Evolutionary conservation across 1,140 invertebrate species (phyloP).

Genomic region (Formica selysi): DNA sequence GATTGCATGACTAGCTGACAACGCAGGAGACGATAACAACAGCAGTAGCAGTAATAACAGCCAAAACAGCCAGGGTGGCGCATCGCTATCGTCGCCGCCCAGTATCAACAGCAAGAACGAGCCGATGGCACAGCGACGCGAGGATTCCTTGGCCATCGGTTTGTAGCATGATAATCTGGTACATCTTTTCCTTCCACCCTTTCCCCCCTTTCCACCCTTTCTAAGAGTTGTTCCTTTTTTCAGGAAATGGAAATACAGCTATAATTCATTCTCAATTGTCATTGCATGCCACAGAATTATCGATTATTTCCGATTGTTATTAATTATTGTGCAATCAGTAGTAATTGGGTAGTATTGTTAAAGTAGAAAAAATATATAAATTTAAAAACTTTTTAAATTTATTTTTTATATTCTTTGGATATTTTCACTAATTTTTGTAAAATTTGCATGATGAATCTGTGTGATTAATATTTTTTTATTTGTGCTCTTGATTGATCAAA

Average conservation of each 20-base stretch:
- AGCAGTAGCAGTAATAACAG: slow-evolving; percentile 82
- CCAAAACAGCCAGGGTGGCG: slow-evolving; percentile 84
- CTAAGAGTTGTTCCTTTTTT: background rate
- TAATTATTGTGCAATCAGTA: background rate
- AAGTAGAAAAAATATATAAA: background rate
- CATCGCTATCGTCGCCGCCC: slow-evolving; percentile 79
- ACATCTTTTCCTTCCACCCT: slow-evolving; percentile 28
- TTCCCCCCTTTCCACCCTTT: background rate
- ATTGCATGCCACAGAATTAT: background rate
- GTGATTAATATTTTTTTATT: background rate
- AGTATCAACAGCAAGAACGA: slow-evolving; percentile 75
- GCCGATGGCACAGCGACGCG: slow-evolving; percentile 75
- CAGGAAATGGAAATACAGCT: slow-evolving; percentile 3
- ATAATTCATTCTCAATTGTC: background rate
- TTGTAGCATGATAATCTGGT: slow-evolving; percentile 78
- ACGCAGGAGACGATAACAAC: slow-evolving; percentile 79
- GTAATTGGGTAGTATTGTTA: background rate
- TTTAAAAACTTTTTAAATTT: background rate
- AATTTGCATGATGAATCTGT: background rate
- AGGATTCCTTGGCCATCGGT: slow-evolving; percentile 83
- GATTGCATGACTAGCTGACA: slow-evolving; percentile 86
- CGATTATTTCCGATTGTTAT: background rate
- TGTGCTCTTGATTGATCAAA: background rate
- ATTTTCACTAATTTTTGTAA: background rate
- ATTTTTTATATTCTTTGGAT: background rate